Base-by-base conservation (phyloP, 1,140 invertebrate species). In the Littorina saxatilis region DNA sequence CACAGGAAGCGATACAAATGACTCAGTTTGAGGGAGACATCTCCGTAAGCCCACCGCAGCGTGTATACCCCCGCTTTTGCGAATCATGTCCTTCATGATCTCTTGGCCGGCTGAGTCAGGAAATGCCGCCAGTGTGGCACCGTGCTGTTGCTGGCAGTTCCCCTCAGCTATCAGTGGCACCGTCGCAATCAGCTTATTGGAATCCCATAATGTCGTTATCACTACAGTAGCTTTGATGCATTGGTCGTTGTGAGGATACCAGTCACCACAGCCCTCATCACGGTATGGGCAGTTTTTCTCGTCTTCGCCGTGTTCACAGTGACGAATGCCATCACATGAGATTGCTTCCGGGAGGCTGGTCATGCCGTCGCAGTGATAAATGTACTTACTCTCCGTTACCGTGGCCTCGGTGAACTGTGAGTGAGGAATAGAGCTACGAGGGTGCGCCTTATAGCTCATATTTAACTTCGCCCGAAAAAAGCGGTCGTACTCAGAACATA, bases 1-100 rank as follows among this genome's bases (percentile, higher is more conserved):
- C 74, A 77, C 27, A 77, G 17, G 52, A 61, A 77, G 13, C 50
- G 43, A 52, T 77, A 77, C 13, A 77, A 52, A 66, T 32, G 61
- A 29, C 61, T 27, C 7, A 17, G 13, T 32, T 27, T 32, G 23
- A 15, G 5, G 0, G 32, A 13, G 3, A 13, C 27, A 0, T 27
- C 27, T 27, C 32, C 35, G 23, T 32, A 66, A 17, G 7, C 61
- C 61, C 27, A 66, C 61, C 9, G 35, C 1, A 13, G 35, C 29
- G 17, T 27, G 15, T 9, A 0, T 9, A 35, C 29, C 29, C 27
- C 61, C 61, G 29, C 61, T 66, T 32, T 17, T 35, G 13, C 35
- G 23, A 13, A 35, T 29, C 5, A 66, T 27, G 13, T 66, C 17
- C 61, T 35, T 4, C 27, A 66, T 11, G 27, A 66, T 32, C 23